These are phyloP conservation scores for Epiblema foenella DNA, from an alignment of 2,888 invertebrate species.

Conservation along the genomic window DNA sequence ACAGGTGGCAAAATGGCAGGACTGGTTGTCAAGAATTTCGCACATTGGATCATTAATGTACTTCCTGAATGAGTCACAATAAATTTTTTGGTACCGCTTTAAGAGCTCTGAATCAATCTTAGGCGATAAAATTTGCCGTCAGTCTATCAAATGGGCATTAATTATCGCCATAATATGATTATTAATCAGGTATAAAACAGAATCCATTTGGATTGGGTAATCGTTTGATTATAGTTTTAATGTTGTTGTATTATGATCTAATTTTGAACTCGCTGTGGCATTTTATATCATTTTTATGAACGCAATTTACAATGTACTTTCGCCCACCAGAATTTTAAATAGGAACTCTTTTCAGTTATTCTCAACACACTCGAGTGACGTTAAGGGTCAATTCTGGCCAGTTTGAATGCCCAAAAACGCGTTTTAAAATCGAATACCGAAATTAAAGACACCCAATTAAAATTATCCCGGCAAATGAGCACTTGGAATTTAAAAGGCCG, in stretches of 20 bases:
- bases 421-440: constrained; percentile 40
- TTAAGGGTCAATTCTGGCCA: constrained; percentile 33
- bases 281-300: constrained; percentile 8
- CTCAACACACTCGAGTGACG: constrained; percentile 6
- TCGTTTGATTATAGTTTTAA: neutral
- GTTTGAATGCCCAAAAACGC: constrained; percentile 35
- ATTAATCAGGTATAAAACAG: neutral
- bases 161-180: neutral
- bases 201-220: neutral
- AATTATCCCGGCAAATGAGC: constrained; percentile 40
- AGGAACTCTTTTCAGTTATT: constrained; percentile 4
- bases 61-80: constrained; percentile 16
- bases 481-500: constrained; percentile 30
- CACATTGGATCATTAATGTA: constrained; percentile 30
- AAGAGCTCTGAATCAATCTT: constrained; percentile 15
- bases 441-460: constrained; percentile 42
- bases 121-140: constrained; percentile 23
- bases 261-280: neutral
- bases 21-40: constrained; percentile 32
- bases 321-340: constrained; percentile 22
- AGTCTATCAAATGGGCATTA: neutral
- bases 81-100: constrained; percentile 19
- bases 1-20: constrained; percentile 20
- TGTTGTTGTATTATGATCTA: constrained; percentile 1
- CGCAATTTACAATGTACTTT: constrained; percentile 4